Evolutionary conservation across 2,797 vertebrate genomes (phyloP).

Genomic region (Chloroceryle inda): DNA sequence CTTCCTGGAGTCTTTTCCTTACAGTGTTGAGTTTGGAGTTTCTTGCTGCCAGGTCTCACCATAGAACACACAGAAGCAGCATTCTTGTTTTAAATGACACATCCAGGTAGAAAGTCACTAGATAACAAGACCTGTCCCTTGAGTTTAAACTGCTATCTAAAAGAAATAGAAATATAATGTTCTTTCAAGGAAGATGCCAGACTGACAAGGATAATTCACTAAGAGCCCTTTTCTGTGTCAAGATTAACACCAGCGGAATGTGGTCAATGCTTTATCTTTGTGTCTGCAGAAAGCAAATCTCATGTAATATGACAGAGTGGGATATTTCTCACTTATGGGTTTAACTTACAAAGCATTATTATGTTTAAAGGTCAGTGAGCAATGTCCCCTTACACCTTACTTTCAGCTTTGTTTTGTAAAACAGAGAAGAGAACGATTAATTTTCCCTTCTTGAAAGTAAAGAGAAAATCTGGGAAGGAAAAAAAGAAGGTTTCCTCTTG

Average conservation of each 20-base stretch:
- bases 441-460: not conserved
- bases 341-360: not conserved
- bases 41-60: not conserved
- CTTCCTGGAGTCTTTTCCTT: not conserved
- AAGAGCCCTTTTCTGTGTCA: not conserved
- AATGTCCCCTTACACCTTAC: not conserved
- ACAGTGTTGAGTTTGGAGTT: not conserved
- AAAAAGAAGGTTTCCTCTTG: not conserved
- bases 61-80: accelerated
- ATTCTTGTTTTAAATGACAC: not conserved
- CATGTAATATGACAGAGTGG: not conserved
- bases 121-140: not conserved
- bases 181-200: not conserved
- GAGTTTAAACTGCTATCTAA: not conserved
- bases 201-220: not conserved
- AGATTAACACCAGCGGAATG: not conserved
- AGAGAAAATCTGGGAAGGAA: not conserved
- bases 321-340: not conserved
- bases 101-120: not conserved
- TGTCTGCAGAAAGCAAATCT: not conserved
- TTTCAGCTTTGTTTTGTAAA: not conserved
- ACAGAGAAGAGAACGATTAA: not conserved
- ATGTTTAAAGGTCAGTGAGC: not conserved
- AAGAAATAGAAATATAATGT: not conserved
- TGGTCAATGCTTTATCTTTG: not conserved